These are phyloP conservation scores for Drosophila serrata DNA, from an alignment of 1,140 invertebrate species.

Conservation along the genomic window DNA sequence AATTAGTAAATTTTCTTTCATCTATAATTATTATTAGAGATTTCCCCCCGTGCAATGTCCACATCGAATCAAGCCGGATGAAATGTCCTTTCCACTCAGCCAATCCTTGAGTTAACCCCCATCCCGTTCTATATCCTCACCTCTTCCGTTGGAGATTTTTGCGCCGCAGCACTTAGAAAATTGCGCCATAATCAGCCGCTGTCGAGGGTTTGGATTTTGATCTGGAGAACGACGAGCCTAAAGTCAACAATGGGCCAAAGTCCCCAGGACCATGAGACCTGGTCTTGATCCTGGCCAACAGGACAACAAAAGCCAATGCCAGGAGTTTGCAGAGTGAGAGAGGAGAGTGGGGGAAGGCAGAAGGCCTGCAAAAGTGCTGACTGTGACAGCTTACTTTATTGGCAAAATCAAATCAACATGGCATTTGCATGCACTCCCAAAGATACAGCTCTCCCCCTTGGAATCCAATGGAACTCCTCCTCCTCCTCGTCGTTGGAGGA, in stretches of 20 bases:
- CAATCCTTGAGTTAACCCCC: conserved; percentile 1
- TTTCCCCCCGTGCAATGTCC: conserved; percentile 8
- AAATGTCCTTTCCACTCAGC: conserved; percentile 16
- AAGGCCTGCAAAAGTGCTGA: conserved; percentile 75
- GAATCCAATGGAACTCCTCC: no score
- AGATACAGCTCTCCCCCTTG: conserved; percentile 67
- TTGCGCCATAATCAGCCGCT: conserved; percentile 79
- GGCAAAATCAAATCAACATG: conserved; percentile 83
- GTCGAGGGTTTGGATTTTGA: conserved; percentile 9
- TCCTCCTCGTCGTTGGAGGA: no score
- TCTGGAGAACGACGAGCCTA: conserved; percentile 43
- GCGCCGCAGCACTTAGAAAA: conserved; percentile 74
- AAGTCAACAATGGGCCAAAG: conserved; percentile 64
- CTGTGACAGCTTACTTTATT: conserved; percentile 83
- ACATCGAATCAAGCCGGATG: conserved; percentile 4
- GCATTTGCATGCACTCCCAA: conserved; percentile 78
- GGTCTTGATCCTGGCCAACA: conserved; percentile 39
- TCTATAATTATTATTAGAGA: not conserved
- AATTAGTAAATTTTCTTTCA: not conserved
- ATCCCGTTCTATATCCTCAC: not conserved
- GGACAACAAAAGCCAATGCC: conserved; percentile 59
- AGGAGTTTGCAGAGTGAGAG: conserved; percentile 1
- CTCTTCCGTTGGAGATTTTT: conserved; percentile 44
- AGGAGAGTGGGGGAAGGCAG: not conserved
- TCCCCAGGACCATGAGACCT: conserved; percentile 18